These are phyloP conservation scores for Drosophila pseudoananassae DNA, from an alignment of 1,140 invertebrate genomes.

Conservation along the genomic window DNA sequence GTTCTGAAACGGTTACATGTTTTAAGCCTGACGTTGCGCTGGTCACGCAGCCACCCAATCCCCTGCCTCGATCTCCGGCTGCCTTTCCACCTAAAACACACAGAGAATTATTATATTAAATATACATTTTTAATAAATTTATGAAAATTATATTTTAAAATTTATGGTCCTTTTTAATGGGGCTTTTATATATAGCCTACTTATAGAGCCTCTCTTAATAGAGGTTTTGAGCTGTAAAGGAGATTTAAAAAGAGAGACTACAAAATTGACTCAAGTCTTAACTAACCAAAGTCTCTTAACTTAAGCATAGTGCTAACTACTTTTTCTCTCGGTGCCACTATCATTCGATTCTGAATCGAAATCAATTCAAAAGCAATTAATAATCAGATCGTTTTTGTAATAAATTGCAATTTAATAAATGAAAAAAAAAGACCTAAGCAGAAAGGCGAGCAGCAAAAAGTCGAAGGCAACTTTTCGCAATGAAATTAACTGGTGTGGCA, in stretches of 20 bases:
- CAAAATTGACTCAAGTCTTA: too few species aligned
- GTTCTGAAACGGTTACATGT: constrained; percentile 45
- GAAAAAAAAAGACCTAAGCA: constrained; percentile 46
- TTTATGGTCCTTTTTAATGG: too few species aligned
- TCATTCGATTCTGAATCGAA: constrained; percentile 44
- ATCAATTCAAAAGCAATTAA: constrained; percentile 77
- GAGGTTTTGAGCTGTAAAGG: too few species aligned
- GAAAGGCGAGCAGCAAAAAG: constrained; percentile 46
- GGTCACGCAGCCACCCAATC: constrained; percentile 60
- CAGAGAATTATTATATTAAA: not conserved
- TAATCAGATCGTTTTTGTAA: constrained; percentile 77
- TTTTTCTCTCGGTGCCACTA: constrained; percentile 10
- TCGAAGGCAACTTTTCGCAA: constrained; percentile 46
- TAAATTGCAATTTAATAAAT: constrained; percentile 76
- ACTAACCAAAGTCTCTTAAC: too few species aligned
- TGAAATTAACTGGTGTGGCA: constrained; percentile 45
- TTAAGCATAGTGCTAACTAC: not conserved
- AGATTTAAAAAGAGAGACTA: too few species aligned
- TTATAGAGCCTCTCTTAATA: too few species aligned
- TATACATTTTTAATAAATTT: too few species aligned
- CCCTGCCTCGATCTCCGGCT: not conserved
- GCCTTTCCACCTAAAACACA: not conserved
- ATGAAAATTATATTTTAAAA: too few species aligned
- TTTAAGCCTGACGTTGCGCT: constrained; percentile 59
- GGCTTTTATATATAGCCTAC: too few species aligned